These are phyloP conservation scores for Seriola dumerili DNA, from an alignment of 2,113 vertebrate species.

Conservation along the genomic window DNA sequence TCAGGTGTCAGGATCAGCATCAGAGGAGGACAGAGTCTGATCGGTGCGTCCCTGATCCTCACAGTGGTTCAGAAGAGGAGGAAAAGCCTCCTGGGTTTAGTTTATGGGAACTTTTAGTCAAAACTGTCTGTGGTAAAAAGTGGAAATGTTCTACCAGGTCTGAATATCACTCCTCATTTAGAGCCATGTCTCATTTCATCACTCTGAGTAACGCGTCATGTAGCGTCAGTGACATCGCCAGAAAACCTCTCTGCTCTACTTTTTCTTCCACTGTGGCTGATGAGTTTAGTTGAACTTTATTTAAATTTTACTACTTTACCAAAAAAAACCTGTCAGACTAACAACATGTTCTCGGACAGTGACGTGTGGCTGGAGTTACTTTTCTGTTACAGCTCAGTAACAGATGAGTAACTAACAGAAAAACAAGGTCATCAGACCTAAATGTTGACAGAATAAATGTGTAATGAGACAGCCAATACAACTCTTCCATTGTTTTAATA, in stretches of 20 bases:
- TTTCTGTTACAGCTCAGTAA: neutral
- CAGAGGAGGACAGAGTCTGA: no score
- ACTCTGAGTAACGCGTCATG: neutral
- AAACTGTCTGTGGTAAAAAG: neutral
- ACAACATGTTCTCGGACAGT: no score
- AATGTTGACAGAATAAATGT: neutral
- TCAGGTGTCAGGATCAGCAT: no score
- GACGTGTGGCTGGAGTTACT: neutral
- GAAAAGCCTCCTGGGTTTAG: no score
- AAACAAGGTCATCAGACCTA: neutral
- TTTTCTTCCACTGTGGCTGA: neutral
- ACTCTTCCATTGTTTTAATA: slow-evolving; percentile 2
- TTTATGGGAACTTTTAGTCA: no score
- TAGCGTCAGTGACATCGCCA: neutral
- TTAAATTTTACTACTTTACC: neutral
- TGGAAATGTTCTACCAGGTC: neutral
- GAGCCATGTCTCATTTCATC: no score
- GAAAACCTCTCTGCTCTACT: neutral
- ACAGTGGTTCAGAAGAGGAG: no score
- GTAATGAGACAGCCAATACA: neutral
- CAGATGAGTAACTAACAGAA: neutral
- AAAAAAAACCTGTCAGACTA: neutral
- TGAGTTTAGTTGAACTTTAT: neutral
- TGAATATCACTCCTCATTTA: neutral
- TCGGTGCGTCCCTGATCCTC: no score